Percentiles rank a stretch among this genome's conserved stretches.
These are phyloP conservation scores for Mythimna pallens DNA, from an alignment of 2,888 invertebrate genomes.

Conservation along the genomic window DNA sequence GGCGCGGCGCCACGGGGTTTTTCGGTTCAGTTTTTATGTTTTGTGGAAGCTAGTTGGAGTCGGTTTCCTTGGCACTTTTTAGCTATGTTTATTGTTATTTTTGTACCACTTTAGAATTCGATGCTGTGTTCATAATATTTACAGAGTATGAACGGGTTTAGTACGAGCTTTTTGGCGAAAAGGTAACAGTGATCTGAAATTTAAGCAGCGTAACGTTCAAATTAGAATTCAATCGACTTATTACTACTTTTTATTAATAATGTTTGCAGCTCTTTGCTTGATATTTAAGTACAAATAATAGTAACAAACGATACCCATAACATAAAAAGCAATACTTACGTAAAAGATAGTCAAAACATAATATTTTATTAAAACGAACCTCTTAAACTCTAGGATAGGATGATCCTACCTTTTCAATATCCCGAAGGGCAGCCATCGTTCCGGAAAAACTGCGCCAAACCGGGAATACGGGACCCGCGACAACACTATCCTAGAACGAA, in stretches of 20 bases:
- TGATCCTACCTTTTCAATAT: constrained; percentile 42
- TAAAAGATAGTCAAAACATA: constrained; percentile 9
- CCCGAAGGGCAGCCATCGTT: constrained; percentile 44
- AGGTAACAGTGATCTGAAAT: neutral
- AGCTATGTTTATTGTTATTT: constrained; percentile 1
- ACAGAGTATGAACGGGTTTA: neutral
- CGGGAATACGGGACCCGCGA: constrained; percentile 51
- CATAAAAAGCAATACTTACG: neutral
- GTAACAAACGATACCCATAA: neutral
- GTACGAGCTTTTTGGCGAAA: neutral
- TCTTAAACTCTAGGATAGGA: constrained; percentile 27
- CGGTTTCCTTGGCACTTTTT: constrained; percentile 16
- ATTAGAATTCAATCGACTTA: neutral
- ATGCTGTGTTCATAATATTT: neutral
- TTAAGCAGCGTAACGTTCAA: no score
- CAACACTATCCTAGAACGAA: constrained; percentile 60
- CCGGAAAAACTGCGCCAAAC: constrained; percentile 52
- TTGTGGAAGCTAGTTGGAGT: constrained; percentile 23
- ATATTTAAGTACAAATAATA: neutral
- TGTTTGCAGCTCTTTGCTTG: neutral
- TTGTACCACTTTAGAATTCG: neutral
- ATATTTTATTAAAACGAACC: constrained; percentile 29
- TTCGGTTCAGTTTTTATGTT: constrained; percentile 35
- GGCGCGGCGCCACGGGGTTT: constrained; percentile 22
- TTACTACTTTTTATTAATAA: neutral